phyloP scores from a whole-genome alignment of 1,140 invertebrate species.

The Matsumurasca onukii region DNA sequence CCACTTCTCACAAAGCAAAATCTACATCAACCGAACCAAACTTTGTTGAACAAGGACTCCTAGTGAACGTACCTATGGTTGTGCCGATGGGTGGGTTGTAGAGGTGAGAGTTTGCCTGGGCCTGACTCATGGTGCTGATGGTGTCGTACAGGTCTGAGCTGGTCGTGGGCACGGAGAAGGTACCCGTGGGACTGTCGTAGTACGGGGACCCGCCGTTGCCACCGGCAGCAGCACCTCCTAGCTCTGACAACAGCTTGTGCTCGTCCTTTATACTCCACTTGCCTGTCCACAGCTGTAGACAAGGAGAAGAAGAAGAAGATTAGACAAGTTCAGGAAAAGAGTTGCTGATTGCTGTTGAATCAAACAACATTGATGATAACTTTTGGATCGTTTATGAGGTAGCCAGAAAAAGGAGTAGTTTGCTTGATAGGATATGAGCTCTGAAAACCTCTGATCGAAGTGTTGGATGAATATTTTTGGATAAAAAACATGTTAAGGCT shows the following conservation, averaged over 20 bases:
- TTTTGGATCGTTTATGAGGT: no score
- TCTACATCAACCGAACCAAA: neutral
- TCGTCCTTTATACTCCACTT: constrained; percentile 90
- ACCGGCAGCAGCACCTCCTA: constrained; percentile 57
- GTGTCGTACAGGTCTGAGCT: constrained; percentile 68
- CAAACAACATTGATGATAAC: no score
- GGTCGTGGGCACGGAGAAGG: constrained; percentile 58
- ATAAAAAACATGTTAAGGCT: no score
- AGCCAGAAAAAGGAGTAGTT: no score
- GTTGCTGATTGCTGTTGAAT: no score
- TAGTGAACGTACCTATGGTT: constrained; percentile 61
- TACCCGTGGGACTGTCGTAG: constrained; percentile 61
- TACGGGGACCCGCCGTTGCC: constrained; percentile 52
- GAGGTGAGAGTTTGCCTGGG: constrained; percentile 59
- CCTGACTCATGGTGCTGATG: constrained; percentile 74
- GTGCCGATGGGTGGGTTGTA: constrained; percentile 74
- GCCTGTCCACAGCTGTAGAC: constrained; percentile 74
- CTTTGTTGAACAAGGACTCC: neutral
- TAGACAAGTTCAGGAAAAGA: no score
- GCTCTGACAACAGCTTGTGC: constrained; percentile 78
- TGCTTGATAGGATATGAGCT: no score
- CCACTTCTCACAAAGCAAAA: no score
- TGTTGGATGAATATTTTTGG: no score
- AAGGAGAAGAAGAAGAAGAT: constrained; percentile 20
- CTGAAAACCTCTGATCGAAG: no score